Conservation (phyloP, 2,888 invertebrate species). For the Synergus gifuensis region DNA sequence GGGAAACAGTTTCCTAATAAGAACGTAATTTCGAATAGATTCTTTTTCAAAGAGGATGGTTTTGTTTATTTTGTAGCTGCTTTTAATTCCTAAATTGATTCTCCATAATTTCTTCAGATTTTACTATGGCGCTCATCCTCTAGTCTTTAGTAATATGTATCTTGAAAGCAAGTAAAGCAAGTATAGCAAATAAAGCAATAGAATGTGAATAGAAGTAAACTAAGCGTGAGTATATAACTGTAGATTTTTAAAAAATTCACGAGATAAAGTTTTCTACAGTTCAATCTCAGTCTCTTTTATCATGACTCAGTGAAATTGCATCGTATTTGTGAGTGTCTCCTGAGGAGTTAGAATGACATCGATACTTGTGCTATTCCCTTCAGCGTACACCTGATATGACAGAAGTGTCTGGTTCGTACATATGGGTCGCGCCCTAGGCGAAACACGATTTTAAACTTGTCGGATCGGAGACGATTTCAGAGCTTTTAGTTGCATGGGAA, state of each 20-base stretch:
- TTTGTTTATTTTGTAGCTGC: neutral
- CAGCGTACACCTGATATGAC: conserved; percentile 24
- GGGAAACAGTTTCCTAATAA: neutral
- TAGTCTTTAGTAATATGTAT: neutral
- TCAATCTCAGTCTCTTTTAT: neutral
- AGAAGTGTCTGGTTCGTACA: conserved; percentile 5
- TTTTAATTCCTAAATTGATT: neutral
- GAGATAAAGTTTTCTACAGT: conserved; percentile 8
- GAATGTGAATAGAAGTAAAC: neutral
- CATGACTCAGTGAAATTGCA: conserved; percentile 18
- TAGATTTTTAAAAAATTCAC: conserved; percentile 5
- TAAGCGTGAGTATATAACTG: neutral
- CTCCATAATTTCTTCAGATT: neutral
- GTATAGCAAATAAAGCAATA: too few species aligned
- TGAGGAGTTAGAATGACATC: conserved; percentile 28
- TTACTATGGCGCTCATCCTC: neutral
- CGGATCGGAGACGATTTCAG: conserved; percentile 53
- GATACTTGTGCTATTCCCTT: conserved; percentile 34
- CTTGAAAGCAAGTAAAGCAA: neutral
- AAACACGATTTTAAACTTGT: conserved; percentile 57
- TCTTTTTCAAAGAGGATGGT: neutral
- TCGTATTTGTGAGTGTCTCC: conserved; percentile 36
- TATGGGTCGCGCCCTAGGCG: conserved; percentile 47
- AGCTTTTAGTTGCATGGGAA: conserved; percentile 52
- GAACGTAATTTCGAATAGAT: neutral